Percentiles rank a stretch among this genome's conserved stretches.
Conservation (phyloP, 2,797 vertebrate genomes). For the Nasua narica region DNA sequence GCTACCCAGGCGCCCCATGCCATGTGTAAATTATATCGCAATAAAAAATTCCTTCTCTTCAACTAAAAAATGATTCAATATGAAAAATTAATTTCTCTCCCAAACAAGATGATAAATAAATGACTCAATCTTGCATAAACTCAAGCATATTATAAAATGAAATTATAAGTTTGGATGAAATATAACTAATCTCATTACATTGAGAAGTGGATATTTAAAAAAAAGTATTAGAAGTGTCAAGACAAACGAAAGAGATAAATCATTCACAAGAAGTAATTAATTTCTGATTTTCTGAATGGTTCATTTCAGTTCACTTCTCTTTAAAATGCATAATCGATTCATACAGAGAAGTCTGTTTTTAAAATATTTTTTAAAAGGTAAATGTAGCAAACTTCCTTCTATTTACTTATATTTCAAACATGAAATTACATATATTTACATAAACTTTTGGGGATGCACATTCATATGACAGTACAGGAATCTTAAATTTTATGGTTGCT, state of each 20-base stretch:
- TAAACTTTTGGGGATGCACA: not conserved
- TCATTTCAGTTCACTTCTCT: not conserved
- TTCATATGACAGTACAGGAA: not conserved
- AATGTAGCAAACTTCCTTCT: not conserved
- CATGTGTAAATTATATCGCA: not conserved
- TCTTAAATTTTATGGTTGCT: not conserved
- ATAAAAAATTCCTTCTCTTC: not conserved
- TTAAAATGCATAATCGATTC: not conserved
- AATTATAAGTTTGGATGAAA: not conserved
- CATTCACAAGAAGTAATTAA: not conserved
- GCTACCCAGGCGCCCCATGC: not conserved
- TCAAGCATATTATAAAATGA: not conserved
- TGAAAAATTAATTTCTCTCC: not conserved
- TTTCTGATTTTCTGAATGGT: slow-evolving; percentile 24
- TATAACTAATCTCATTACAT: not conserved
- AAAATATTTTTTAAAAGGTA: not conserved
- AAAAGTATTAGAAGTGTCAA: not conserved
- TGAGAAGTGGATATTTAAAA: not conserved
- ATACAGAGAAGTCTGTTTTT: not conserved
- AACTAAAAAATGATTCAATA: not conserved
- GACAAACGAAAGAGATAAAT: slow-evolving; percentile 3
- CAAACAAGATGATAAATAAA: slow-evolving; percentile 12
- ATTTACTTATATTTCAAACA: slow-evolving; percentile 14
- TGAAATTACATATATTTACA: not conserved
- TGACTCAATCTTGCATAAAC: not conserved